phyloP scores from a whole-genome alignment of 2,888 invertebrate genomes.

The Amphipoea oculea region DNA sequence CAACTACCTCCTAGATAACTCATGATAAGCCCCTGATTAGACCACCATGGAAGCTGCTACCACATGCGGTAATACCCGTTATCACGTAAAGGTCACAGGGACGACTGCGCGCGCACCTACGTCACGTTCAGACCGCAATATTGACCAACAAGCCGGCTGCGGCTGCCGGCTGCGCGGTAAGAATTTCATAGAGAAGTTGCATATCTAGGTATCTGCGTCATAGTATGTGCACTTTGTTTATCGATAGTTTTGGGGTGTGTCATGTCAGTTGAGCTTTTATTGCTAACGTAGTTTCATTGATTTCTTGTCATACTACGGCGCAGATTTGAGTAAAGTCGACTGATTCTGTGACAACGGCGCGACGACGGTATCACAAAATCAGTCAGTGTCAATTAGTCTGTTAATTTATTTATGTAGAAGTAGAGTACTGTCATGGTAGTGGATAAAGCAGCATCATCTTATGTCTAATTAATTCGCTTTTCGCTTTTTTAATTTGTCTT shows the following conservation, averaged over 20 bases:
- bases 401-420: background rate
- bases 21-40: constrained; percentile 30
- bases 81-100: constrained; percentile 79
- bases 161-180: constrained; percentile 29
- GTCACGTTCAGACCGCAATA: constrained; percentile 77
- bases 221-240: constrained; percentile 9
- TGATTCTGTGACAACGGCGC: background rate
- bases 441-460: background rate
- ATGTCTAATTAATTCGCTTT: background rate
- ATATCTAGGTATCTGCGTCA: constrained; percentile 30
- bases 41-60: constrained; percentile 43
- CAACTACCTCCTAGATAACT: constrained; percentile 13
- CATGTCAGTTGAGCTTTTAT: background rate
- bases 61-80: constrained; percentile 49
- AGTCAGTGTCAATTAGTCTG: background rate
- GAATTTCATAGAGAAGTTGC: constrained; percentile 32
- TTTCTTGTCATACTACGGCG: background rate
- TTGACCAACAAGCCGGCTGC: constrained; percentile 77
- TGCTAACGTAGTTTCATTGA: constrained; percentile 14
- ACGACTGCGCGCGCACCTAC: constrained; percentile 84
- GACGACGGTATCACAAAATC: background rate
- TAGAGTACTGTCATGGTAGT: background rate
- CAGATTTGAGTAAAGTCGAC: constrained; percentile 4
- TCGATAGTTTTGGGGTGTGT: constrained; percentile 10
- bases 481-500: background rate